Evolutionary conservation across 2,797 vertebrate genomes (phyloP).

Genomic region (Sebastes nivosus): DNA sequence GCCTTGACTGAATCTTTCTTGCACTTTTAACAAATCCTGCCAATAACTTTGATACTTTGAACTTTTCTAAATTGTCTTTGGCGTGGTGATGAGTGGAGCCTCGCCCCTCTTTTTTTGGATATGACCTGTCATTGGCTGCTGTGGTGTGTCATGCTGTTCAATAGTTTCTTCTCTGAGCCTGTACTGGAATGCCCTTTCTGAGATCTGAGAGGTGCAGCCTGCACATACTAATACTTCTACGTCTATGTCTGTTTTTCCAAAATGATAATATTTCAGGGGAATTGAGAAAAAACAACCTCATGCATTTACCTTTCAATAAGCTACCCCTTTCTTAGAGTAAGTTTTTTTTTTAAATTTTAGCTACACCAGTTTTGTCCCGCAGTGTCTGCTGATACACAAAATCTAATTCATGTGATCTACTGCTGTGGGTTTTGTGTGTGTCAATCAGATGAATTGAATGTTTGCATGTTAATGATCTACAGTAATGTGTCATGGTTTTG

Average conservation of each 20-base stretch:
- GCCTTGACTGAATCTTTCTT: slow-evolving; percentile 62
- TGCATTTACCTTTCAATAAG: slow-evolving; percentile 72
- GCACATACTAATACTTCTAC: slow-evolving; percentile 72
- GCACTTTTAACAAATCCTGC: slow-evolving; percentile 57
- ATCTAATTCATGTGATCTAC: slow-evolving; percentile 54
- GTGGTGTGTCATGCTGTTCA: slow-evolving; percentile 99
- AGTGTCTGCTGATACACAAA: slow-evolving; percentile 50
- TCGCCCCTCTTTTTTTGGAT: slow-evolving; percentile 58
- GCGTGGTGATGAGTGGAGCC: slow-evolving; percentile 50
- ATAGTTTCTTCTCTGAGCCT: slow-evolving; percentile 74
- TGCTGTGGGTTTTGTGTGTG: slow-evolving; percentile 38
- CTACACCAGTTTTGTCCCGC: slow-evolving; percentile 50
- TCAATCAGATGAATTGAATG: slow-evolving; percentile 53
- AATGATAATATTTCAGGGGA: slow-evolving; percentile 62
- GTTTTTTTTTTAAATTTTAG: slow-evolving; percentile 28
- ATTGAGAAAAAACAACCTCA: slow-evolving; percentile 59
- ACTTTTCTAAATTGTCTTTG: slow-evolving; percentile 47
- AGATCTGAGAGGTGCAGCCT: slow-evolving; percentile 60
- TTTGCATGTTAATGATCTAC: slow-evolving; percentile 62
- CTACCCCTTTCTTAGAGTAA: slow-evolving; percentile 56
- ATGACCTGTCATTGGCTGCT: slow-evolving; percentile 83
- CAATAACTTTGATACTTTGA: slow-evolving; percentile 52
- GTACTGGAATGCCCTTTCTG: slow-evolving; percentile 60
- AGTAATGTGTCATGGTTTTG: slow-evolving; percentile 33
- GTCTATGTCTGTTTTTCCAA: slow-evolving; percentile 59